Evolutionary conservation across 2,888 invertebrate species (phyloP), one percentile per base, ranked within the genome.

Genomic region (Rhimphoctona megacephalus): DNA sequence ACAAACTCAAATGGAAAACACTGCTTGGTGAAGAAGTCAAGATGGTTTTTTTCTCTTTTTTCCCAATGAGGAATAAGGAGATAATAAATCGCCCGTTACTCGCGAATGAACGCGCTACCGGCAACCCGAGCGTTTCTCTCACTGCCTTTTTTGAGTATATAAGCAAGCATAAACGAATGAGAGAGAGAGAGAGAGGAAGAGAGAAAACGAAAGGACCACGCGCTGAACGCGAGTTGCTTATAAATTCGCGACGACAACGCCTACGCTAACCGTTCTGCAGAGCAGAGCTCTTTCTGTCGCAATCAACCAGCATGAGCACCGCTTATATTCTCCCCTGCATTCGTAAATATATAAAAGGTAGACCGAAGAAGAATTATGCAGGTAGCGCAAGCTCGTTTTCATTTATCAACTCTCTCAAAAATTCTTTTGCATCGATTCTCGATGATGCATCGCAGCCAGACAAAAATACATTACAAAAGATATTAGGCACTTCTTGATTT

Each of bases 361-460:
- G 76, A 76, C 57, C 76, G 54, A 57, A 72, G 80, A 86, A 86
- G 86, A 86, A 83, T 86, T 80, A 83, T 86, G 83, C 66, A 76
- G 80, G 80, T 85, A 73, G 80, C 83, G 80, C 83, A 72, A 66
- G 83, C 83, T 86, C 86, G 86, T 86, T 86, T 83, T 70, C 80
- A 83, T 77, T 77, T 86, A 86, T 86, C 86, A 76, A 82, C 66
- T 52, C 70, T 36, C 33, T 76, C 30, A 72, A 46, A 57, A 61
- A 30, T 61, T 33, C 64, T 49, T 74, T 70, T 66, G 79, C 83
- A 77, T 70, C 79, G 74, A 33, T 82, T 49, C 73, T 69, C 70
- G 57, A 46, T 72, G 78, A 57, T 64, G 36, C 67, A 22, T 70
- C 52, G 22, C 69, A 67, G 25, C 36, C 49, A 33, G 6, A 54